Evolutionary conservation across 1,140 invertebrate species (phyloP), one percentile per base, ranked within the genome.

Genomic region (Bradysia coprophila): DNA sequence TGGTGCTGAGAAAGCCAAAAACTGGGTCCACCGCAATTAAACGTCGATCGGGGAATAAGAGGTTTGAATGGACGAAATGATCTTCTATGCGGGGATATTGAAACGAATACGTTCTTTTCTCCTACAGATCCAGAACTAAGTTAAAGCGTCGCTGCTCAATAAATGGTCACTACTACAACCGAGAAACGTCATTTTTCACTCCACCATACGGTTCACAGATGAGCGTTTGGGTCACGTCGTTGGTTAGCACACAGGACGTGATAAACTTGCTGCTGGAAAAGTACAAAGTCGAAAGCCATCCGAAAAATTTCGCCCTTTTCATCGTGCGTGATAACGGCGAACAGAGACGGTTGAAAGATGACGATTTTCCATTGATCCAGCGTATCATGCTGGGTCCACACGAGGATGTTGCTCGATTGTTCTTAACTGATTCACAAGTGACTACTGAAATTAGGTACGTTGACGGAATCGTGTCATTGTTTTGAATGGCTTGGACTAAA

Each of bases 91-190:
- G 8, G 28, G 32, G n/a, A 15, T 34, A 15, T 34, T 13, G 13
- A 11, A 15, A 15, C 18, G 13, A 34, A 8, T 9, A n/a, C 28
- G 8, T 31, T 31, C n/a, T 31, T 9, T 31, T 15, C n/a, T 34
- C 36, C 4, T 32, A 16, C 19, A 61, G 74, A 50, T 79, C 80
- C 2, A 67, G 76, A 23, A 71, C 74, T 45, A 77, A 78, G 55
- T 56, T 83, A 11, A 73, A 76, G 64, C 64, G 81, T 44, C 68
- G 84, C 43, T 88, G 83, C 48, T 88, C 84, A 0, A 89, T 89
- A 22, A 90, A 89, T 59, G 84, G 85, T 2, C 84, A 90, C 57
- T 86, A 81, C 58, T 90, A 89, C 53, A 82, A 89, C 58, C 71
- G 82, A 41, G 83, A 89, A 66, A 89, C 85, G 1, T 84, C 81